Percentiles rank a stretch among this genome's conserved stretches.
Conservation (phyloP, 2,888 invertebrate genomes). For the Papilio elwesi region DNA sequence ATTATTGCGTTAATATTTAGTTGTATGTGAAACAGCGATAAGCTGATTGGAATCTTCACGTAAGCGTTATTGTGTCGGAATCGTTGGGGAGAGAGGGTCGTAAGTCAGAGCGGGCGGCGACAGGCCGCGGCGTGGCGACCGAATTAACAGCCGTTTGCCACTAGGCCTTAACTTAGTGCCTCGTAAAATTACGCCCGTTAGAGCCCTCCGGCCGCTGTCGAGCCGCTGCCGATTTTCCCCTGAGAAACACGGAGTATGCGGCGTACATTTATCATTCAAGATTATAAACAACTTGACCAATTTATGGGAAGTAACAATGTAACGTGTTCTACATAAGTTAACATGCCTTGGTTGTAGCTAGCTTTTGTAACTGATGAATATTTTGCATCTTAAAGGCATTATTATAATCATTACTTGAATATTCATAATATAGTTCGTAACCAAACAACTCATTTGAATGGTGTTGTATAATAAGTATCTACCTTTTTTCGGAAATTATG, state of each 20-base stretch:
- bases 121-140: conserved; percentile 72
- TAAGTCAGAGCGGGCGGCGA: conserved; percentile 82
- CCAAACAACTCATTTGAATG: too few species aligned
- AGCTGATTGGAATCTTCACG: conserved; percentile 62
- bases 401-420: too few species aligned
- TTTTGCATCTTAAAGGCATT: not conserved
- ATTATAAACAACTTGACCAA: conserved; percentile 57
- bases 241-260: conserved; percentile 61
- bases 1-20: conserved; percentile 50
- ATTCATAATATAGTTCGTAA: too few species aligned
- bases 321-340: not conserved
- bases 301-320: conserved; percentile 33
- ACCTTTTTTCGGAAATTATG: too few species aligned
- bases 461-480: too few species aligned
- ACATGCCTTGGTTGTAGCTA: conserved; percentile 5
- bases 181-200: conserved; percentile 82
- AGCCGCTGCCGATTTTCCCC: conserved; percentile 58
- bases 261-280: conserved; percentile 63
- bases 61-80: conserved; percentile 58
- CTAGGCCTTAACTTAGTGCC: conserved; percentile 80
- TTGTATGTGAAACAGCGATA: conserved; percentile 53
- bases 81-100: conserved; percentile 49
- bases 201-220: conserved; percentile 65
- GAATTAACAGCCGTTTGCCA: conserved; percentile 81
- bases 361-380: not conserved